Conservation (phyloP, 2,888 invertebrate genomes). For the Drosophila subsilvestris region DNA sequence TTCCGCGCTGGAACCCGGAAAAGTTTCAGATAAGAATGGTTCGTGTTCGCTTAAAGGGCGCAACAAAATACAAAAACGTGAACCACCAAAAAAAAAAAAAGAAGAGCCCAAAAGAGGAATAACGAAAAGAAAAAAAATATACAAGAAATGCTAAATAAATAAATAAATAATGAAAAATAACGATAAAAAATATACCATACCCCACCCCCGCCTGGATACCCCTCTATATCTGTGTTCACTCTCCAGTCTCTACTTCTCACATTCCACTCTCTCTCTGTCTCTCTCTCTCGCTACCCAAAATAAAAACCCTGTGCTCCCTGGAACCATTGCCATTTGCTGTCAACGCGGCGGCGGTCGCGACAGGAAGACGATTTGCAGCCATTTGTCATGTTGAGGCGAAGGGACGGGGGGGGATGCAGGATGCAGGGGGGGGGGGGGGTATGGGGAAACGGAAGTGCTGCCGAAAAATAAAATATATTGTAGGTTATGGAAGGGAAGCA, state of each 20-base stretch:
- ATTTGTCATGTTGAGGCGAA: constrained; percentile 71
- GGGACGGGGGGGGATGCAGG: constrained; percentile 6
- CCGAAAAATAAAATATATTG: constrained; percentile 50
- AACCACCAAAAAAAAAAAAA: no score
- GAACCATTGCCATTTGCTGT: constrained; percentile 62
- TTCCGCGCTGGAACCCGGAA: constrained; percentile 29
- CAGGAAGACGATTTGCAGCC: constrained; percentile 80
- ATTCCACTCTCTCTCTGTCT: no score
- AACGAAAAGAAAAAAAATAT: constrained; percentile 3
- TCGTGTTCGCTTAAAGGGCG: constrained; percentile 5
- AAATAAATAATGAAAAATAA: constrained; percentile 78
- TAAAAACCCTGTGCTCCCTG: neutral
- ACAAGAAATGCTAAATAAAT: constrained; percentile 65
- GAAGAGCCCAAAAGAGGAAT: constrained; percentile 9
- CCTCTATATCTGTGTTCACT: neutral
- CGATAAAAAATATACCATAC: constrained; percentile 60
- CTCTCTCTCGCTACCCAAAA: no score
- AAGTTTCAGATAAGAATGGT: constrained; percentile 40
- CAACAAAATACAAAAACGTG: neutral
- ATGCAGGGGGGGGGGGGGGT: constrained; percentile 7
- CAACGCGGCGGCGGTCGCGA: constrained; percentile 71
- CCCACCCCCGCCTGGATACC: neutral
- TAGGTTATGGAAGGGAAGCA: constrained; percentile 19
- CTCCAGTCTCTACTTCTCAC: neutral
- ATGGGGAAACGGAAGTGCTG: constrained; percentile 49